Evolutionary conservation across 37 sponge, comb jelly and placozoan genomes (phyloP).

Genomic region (Crambe crambe): DNA sequence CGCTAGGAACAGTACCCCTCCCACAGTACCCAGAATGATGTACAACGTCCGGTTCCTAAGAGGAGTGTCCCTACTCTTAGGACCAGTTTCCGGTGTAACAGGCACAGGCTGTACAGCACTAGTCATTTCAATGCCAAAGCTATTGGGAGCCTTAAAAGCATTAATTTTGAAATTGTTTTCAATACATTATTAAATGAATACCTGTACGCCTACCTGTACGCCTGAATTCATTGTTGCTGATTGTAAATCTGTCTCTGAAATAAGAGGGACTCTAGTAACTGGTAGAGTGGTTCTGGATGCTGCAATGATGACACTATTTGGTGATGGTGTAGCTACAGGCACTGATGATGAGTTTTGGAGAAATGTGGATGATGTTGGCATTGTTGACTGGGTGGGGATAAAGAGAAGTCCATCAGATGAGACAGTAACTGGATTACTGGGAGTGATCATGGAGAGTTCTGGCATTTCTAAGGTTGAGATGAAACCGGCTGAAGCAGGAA

Average conservation of each 20-base stretch:
- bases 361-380: too few relatives aligned
- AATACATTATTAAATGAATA: too few relatives aligned
- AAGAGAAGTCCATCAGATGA: not conserved
- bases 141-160: too few relatives aligned
- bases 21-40: not conserved
- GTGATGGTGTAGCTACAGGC: not conserved
- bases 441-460: not conserved
- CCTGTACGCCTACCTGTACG: too few relatives aligned
- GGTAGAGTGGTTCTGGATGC: too few relatives aligned
- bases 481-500: not conserved
- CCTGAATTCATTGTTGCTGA: not conserved
- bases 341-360: too few relatives aligned
- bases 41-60: not conserved
- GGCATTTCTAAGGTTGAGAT: not conserved
- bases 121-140: not conserved
- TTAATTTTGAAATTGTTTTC: too few relatives aligned
- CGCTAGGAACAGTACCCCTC: not conserved
- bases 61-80: not conserved
- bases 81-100: not conserved
- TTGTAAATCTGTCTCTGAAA: too few relatives aligned
- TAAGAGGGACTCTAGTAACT: too few relatives aligned
- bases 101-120: not conserved
- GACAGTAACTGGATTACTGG: too few relatives aligned
- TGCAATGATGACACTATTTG: not conserved
- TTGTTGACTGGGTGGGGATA: not conserved